Evolutionary conservation across 2,888 invertebrate genomes (phyloP), one percentile per base, ranked within the genome.

Genomic region (Luperina testacea): DNA sequence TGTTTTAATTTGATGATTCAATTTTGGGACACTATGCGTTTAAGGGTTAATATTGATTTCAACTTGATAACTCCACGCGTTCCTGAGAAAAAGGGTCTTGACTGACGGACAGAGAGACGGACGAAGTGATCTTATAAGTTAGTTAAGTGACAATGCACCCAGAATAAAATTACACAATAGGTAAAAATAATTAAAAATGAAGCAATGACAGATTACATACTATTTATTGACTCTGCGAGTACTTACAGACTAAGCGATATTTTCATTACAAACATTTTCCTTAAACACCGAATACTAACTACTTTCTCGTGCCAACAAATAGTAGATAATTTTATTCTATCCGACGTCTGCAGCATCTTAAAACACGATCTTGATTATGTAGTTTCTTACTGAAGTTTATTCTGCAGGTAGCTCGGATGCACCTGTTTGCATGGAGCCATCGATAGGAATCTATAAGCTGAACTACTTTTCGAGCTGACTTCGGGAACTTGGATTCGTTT

Each of bases 331-430:
- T 63, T 67, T 63, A 84, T 85, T 72, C 70, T 53, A 38, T 24
- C 38, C 59, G 5, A 42, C 59, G 82, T 72, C 72, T 82, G 76
- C 69, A 86, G 20, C 45, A 70, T 87, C 64, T 78, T 83, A 69
- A 83, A 83, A 78, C 79, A 63, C 48, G 48, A 72, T 80, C 85
- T 80, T 80, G 85, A 85, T 84, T 75, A 87, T 75, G 65, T 83
- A 79, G 59, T 78, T 86, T 63, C 51, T 45, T 64, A 72, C n/a
- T 69, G 38, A 72, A 84, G 83, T 84, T 83, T 78, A 84, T 84
- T 86, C 64, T 61, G 68, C 27, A 80, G 63, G 81, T 78, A 38
- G 53, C 78, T 82, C 20, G 68, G 59, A 78, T 85, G 88, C 85
- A 85, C 86, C 82, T 84, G 86, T 83, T 78, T 61, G 59, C 68